Conservation (phyloP, 1,140 invertebrate genomes). For the Solen grandis region DNA sequence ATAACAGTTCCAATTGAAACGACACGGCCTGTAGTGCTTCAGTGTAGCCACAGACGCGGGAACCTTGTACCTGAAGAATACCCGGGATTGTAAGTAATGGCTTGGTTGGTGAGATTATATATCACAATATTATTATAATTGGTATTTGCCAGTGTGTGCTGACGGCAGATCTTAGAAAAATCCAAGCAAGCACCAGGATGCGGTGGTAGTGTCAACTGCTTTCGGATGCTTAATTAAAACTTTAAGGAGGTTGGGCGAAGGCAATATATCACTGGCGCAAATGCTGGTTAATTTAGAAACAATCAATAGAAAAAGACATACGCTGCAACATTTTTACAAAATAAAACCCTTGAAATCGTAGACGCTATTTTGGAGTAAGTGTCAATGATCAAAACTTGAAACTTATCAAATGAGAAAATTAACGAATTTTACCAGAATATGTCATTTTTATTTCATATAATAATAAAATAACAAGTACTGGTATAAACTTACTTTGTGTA, state of each 20-base stretch:
- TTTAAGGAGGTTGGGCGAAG: no score
- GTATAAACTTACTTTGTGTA: constrained; percentile 29
- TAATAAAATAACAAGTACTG: not conserved
- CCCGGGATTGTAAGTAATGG: not conserved
- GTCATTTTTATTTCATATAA: not conserved
- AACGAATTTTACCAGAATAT: not conserved
- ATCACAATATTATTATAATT: not conserved
- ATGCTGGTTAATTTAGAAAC: no score
- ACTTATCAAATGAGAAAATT: no score
- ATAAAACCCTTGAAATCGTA: not conserved
- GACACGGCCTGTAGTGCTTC: constrained; percentile 34
- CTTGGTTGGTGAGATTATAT: not conserved
- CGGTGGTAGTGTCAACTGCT: not conserved
- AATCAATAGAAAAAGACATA: not conserved
- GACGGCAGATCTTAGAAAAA: not conserved
- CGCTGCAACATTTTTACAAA: not conserved
- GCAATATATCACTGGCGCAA: no score
- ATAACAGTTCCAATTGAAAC: constrained; percentile 28
- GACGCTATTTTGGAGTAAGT: no score
- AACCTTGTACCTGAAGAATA: constrained; percentile 3
- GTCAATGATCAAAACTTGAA: no score
- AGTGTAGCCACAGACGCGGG: constrained; percentile 19
- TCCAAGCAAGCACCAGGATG: not conserved
- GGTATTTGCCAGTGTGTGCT: not conserved
- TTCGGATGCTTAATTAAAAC: not conserved